These are phyloP conservation scores for Astreopora myriophthalma DNA, from an alignment of 64 coral and sea anemone species.

Conservation along the genomic window DNA sequence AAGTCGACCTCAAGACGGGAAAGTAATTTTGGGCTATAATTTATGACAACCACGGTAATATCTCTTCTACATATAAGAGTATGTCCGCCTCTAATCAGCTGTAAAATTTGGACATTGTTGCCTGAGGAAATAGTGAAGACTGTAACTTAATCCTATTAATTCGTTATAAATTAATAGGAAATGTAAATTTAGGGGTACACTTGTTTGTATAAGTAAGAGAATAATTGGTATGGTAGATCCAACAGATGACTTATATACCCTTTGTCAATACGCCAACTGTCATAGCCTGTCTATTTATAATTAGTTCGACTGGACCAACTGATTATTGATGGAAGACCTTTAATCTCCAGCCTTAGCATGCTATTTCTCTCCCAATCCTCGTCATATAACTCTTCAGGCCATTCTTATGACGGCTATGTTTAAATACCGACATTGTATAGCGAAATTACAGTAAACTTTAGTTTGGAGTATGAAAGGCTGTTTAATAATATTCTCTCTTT, in stretches of 20 bases:
- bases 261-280: background rate
- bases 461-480: background rate
- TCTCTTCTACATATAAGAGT: background rate
- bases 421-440: too few relatives aligned
- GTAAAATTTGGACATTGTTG: background rate
- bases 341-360: background rate
- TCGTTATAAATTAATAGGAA: background rate
- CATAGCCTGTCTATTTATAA: background rate
- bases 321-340: background rate
- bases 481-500: background rate
- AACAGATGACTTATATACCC: background rate
- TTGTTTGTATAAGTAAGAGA: constrained; percentile 12
- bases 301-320: background rate
- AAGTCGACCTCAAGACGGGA: background rate
- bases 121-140: too few relatives aligned
- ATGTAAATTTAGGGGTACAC: background rate
- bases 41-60: background rate
- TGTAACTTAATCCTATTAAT: background rate
- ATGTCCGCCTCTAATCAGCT: background rate
- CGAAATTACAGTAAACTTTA: too few relatives aligned
- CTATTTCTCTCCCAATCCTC: too few relatives aligned
- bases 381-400: too few relatives aligned
- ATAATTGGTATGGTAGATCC: background rate
- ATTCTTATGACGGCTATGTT: too few relatives aligned
- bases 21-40: background rate